Evolutionary conservation across 2,797 vertebrate genomes (phyloP).

Genomic region (Gymnocypris eckloni): DNA sequence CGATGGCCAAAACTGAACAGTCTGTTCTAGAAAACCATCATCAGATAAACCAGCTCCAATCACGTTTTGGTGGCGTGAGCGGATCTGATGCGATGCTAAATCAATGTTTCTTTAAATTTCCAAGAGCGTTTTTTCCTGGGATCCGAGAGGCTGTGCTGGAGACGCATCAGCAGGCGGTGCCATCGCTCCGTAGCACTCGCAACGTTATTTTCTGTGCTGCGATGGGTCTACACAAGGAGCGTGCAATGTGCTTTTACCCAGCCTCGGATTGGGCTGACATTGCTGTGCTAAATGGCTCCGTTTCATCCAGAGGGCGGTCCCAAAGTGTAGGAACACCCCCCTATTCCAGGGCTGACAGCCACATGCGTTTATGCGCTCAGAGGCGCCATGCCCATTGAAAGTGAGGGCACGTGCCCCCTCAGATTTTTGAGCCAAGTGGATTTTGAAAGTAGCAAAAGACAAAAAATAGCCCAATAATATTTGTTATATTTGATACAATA

Average conservation of each 20-base stretch:
- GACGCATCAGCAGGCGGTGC: conserved; percentile 67
- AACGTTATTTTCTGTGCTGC: conserved; percentile 57
- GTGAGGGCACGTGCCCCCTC: too few relatives aligned
- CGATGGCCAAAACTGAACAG: conserved; percentile 9
- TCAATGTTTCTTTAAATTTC: conserved; percentile 34
- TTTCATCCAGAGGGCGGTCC: conserved; percentile 78
- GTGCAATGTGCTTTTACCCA: conserved; percentile 52
- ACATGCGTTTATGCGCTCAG: background rate
- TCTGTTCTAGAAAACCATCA: conserved; percentile 32
- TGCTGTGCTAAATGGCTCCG: conserved; percentile 71
- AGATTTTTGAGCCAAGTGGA: too few relatives aligned
- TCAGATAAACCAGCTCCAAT: conserved; percentile 28
- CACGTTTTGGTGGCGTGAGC: conserved; percentile 42
- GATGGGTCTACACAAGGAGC: conserved; percentile 52
- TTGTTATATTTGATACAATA: too few relatives aligned
- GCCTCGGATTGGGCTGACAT: conserved; percentile 72
- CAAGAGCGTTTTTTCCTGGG: conserved; percentile 52
- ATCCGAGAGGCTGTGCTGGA: conserved; percentile 63
- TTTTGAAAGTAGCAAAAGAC: too few relatives aligned
- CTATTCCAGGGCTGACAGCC: conserved; percentile 52
- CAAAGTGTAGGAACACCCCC: conserved; percentile 64
- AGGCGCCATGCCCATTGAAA: too few relatives aligned
- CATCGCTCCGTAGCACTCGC: conserved; percentile 67
- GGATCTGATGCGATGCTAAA: conserved; percentile 10
- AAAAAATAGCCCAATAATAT: too few relatives aligned